Conservation (phyloP, 1,140 invertebrate genomes). For the Magallana gigas region DNA sequence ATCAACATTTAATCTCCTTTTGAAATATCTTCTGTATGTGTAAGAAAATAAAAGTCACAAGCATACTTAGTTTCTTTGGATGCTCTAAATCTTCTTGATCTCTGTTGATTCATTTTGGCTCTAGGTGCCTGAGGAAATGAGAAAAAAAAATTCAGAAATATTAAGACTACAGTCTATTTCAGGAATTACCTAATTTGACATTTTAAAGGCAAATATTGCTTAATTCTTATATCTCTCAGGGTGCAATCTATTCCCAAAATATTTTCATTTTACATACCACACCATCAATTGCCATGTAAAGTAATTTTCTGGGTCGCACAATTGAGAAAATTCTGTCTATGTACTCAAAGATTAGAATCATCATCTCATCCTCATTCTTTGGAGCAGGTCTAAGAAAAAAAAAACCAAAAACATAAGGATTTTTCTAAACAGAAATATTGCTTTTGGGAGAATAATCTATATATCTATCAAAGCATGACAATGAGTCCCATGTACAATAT, state of each 20-base stretch:
- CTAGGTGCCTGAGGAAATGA: slow-evolving; percentile 87
- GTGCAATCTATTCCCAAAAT: too few species aligned
- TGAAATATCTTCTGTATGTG: too few species aligned
- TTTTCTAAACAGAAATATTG: background rate
- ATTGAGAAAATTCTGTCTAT: slow-evolving; percentile 98
- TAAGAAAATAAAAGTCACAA: too few species aligned
- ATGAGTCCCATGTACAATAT: too few species aligned
- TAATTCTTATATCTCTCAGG: too few species aligned
- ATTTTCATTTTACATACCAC: slow-evolving; percentile 84
- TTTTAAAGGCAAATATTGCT: too few species aligned
- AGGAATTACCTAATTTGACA: too few species aligned
- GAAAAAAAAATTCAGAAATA: background rate
- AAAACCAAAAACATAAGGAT: background rate
- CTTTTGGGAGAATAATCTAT: too few species aligned
- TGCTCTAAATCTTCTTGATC: slow-evolving; percentile 96
- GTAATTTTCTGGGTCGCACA: slow-evolving; percentile 94
- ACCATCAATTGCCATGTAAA: slow-evolving; percentile 99
- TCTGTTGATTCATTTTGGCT: slow-evolving; percentile 99
- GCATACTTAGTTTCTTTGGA: slow-evolving; percentile 91
- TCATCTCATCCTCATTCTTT: slow-evolving; percentile 99
- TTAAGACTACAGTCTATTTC: too few species aligned
- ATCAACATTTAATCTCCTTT: too few species aligned
- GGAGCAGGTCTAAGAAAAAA: slow-evolving; percentile 89
- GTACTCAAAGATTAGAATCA: slow-evolving; percentile 99
- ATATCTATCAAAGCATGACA: too few species aligned